Percentiles rank a stretch among this genome's conserved stretches.
phyloP scores from a whole-genome alignment of 2,113 vertebrate genomes.

The Phocoena phocoena region DNA sequence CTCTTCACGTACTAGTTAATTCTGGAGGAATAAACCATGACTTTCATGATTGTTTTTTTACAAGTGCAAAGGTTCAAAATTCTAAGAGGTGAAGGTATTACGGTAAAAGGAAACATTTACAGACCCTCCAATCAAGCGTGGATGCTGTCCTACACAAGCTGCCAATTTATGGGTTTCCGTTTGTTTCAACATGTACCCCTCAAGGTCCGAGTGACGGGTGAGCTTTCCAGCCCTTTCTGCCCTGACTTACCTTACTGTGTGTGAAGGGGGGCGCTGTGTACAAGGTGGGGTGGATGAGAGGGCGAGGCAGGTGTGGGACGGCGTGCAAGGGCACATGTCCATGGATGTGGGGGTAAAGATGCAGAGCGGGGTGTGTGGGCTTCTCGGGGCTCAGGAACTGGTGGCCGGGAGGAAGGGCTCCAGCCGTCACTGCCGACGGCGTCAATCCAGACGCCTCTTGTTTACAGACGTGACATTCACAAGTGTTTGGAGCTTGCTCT shows the following conservation, averaged over 20 bases:
- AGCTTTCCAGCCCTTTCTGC: neutral
- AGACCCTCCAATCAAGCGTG: neutral
- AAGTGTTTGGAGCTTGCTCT: conserved; percentile 90
- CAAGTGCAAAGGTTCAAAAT: neutral
- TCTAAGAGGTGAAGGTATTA: neutral
- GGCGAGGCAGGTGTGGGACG: conserved; percentile 92
- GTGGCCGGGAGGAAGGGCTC: conserved; percentile 91
- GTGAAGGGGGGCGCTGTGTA: conserved; percentile 95
- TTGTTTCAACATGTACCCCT: neutral
- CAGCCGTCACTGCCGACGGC: conserved; percentile 86
- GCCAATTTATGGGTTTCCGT: fast-evolving
- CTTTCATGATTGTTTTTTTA: neutral
- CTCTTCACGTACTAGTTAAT: neutral
- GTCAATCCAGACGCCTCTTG: conserved; percentile 91
- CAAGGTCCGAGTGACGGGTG: neutral
- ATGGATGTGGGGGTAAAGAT: conserved; percentile 98
- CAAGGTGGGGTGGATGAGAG: conserved; percentile 94
- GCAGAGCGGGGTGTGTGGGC: conserved; percentile 93
- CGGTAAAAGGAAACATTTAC: fast-evolving
- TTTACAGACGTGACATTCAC: conserved; percentile 97
- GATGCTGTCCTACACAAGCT: fast-evolving
- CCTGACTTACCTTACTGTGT: conserved; percentile 93
- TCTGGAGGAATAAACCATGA: neutral
- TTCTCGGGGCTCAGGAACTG: conserved; percentile 95
- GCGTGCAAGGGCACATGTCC: conserved; percentile 96